Percentiles rank a stretch among this genome's conserved stretches.
Evolutionary conservation across 2,113 vertebrate genomes (phyloP).

Genomic region (Alaudala cheleensis): DNA sequence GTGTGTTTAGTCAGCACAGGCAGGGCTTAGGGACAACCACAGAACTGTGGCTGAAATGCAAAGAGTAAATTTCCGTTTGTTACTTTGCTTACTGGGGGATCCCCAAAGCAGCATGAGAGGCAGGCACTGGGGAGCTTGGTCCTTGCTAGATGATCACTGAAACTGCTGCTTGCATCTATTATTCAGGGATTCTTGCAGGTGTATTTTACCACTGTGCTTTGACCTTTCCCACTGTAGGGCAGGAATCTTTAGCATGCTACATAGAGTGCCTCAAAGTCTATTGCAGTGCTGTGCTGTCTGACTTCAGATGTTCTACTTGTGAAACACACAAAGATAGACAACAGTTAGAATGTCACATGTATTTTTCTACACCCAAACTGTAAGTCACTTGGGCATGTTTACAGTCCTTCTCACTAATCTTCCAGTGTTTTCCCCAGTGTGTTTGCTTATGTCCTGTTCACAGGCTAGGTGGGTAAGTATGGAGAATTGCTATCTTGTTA

Average conservation of each 20-base stretch:
- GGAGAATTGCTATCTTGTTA: not conserved
- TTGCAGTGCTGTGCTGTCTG: not conserved
- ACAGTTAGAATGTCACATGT: not conserved
- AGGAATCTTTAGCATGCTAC: not conserved
- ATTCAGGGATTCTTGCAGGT: not conserved
- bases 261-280: not conserved
- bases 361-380: not conserved
- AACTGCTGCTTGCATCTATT: not conserved
- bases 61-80: not conserved
- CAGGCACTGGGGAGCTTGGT: not conserved
- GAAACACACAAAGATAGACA: not conserved
- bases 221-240: not conserved
- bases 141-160: not conserved
- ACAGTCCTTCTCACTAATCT: fast-evolving
- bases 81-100: not conserved
- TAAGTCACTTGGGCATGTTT: not conserved
- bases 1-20: not conserved
- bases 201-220: not conserved
- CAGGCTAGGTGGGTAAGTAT: not conserved
- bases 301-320: not conserved
- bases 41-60: not conserved
- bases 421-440: not conserved
- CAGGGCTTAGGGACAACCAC: not conserved
- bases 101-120: not conserved
- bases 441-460: not conserved